Evolutionary conservation across 1,140 invertebrate genomes (phyloP), one percentile per base, ranked within the genome.

Genomic region (Phortica variegata): DNA sequence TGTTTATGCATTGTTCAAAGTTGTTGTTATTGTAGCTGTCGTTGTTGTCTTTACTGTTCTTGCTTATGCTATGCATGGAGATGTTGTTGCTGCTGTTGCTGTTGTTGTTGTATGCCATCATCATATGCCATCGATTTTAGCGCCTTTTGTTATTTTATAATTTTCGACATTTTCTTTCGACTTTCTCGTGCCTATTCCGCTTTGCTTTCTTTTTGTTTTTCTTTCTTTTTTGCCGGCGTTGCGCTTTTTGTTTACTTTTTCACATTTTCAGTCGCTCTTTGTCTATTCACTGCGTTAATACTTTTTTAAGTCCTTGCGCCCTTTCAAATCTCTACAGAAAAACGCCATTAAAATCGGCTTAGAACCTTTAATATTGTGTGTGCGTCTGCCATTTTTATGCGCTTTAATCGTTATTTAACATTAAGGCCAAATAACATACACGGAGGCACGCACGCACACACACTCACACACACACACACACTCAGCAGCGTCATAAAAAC

Each of bases 101-200:
- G 23, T 26, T 26, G 23, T 26, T 26, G 10, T 26, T 26, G 5
- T 26, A 26, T 26, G 10, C n/a, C n/a, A 41, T 51, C 31, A 12
- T 29, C 12, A 6, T 29, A 29, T 7, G 26, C 57, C 54, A 68
- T 68, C 63, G 63, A 68, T 68, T 54, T 23, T 45, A 31, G 39
- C 43, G 41, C 50, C 56, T 50, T 68, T 69, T 68, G 63, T 68
- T 68, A 63, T 68, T 68, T 68, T 68, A 68, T 68, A 68, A 68
- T 68, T 68, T 68, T 68, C 60, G 60, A 63, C 23, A 26, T 26
- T 26, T 26, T 10, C n/a, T n/a, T n/a, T n/a, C n/a, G n/a, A 10
- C 23, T 26, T 26, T 26, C 5, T 26, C 5, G 5, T 26, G 5
- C 10, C 10, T 26, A 26, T 26, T 26, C 23, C 10, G 10, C 10